A percentile compares a stretch with the other conserved stretches of the same genome.
These are phyloP conservation scores for Neodiprion lecontei DNA, from an alignment of 1,140 invertebrate genomes.

Conservation along the genomic window DNA sequence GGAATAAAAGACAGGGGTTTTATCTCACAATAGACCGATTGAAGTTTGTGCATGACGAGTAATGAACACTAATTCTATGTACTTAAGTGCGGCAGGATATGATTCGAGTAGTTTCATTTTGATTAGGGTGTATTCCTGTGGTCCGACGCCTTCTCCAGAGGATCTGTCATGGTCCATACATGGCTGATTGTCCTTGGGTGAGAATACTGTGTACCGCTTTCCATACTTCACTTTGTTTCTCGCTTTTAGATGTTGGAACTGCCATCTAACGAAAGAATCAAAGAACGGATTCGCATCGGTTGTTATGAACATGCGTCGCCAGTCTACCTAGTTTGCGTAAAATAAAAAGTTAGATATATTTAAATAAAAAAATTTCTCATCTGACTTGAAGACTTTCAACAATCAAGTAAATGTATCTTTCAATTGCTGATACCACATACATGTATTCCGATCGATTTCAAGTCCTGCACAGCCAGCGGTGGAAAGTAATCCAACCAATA, in stretches of 20 bases:
- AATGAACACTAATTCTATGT: conserved; percentile 34
- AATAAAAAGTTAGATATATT: background rate
- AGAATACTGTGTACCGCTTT: conserved; percentile 97
- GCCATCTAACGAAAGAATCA: conserved; percentile 98
- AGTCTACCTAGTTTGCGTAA: conserved; percentile 80
- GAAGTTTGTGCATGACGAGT: conserved; percentile 11
- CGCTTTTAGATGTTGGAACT: conserved; percentile 89
- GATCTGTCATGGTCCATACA: conserved; percentile 99
- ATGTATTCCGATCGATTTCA: conserved; percentile 89
- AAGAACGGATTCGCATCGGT: conserved; percentile 98
- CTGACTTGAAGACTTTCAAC: conserved; percentile 25
- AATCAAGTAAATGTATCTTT: conserved; percentile 5
- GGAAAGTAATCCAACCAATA: conserved; percentile 98
- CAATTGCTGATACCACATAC: conserved; percentile 62
- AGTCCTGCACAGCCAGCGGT: conserved; percentile 84
- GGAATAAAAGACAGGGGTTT: conserved; percentile 40
- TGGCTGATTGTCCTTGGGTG: conserved; percentile 95
- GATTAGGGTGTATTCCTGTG: conserved; percentile 97
- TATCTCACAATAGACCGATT: conserved; percentile 18
- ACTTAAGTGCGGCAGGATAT: conserved; percentile 77
- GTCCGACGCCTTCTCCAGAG: conserved; percentile 95
- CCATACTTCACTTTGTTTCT: conserved; percentile 94
- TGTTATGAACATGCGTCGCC: conserved; percentile 96
- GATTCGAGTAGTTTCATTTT: conserved; percentile 89
- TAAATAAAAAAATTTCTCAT: conserved; percentile 26